A percentile compares a stretch with the other conserved stretches of the same genome.
These are phyloP conservation scores for Burhinus oedicnemus DNA, from an alignment of 2,113 vertebrate genomes.

Conservation along the genomic window DNA sequence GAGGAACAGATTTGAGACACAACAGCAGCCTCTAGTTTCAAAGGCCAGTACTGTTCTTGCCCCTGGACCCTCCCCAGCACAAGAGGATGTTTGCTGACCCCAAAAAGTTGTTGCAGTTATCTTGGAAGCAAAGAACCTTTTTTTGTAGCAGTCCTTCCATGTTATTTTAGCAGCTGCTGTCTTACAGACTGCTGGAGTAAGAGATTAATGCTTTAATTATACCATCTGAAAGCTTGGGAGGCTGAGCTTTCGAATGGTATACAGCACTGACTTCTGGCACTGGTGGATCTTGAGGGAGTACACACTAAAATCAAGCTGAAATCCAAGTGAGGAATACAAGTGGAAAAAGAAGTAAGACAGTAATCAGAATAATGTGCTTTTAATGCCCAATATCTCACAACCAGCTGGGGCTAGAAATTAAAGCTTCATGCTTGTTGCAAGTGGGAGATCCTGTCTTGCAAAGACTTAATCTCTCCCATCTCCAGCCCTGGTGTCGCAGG, in stretches of 20 bases:
- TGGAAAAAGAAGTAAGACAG: conserved; percentile 46
- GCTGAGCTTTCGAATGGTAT: conserved; percentile 34
- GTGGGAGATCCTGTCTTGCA: not conserved
- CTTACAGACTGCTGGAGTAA: conserved; percentile 53
- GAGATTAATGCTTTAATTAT: conserved; percentile 76
- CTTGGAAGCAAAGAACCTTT: not conserved
- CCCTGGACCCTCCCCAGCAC: not conserved
- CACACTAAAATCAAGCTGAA: conserved; percentile 38
- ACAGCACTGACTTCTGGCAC: conserved; percentile 53
- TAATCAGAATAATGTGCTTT: conserved; percentile 63
- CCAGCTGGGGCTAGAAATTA: conserved; percentile 59
- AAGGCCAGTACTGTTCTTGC: conserved; percentile 1
- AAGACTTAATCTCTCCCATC: not conserved
- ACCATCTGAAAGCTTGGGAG: conserved; percentile 51
- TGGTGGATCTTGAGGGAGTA: conserved; percentile 57
- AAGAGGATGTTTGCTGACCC: not conserved
- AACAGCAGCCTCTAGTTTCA: conserved; percentile 48
- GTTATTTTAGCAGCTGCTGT: conserved; percentile 60
- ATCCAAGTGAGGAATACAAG: conserved; percentile 57
- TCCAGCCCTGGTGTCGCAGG: not conserved
- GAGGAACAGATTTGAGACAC: not conserved
- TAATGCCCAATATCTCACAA: conserved; percentile 66
- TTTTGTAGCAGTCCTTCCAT: not conserved
- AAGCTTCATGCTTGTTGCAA: not conserved
- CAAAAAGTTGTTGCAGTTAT: not conserved